A percentile compares a stretch with the other conserved stretches of the same genome.
Conservation (phyloP, 2,113 vertebrate genomes). For the Otis tarda region DNA sequence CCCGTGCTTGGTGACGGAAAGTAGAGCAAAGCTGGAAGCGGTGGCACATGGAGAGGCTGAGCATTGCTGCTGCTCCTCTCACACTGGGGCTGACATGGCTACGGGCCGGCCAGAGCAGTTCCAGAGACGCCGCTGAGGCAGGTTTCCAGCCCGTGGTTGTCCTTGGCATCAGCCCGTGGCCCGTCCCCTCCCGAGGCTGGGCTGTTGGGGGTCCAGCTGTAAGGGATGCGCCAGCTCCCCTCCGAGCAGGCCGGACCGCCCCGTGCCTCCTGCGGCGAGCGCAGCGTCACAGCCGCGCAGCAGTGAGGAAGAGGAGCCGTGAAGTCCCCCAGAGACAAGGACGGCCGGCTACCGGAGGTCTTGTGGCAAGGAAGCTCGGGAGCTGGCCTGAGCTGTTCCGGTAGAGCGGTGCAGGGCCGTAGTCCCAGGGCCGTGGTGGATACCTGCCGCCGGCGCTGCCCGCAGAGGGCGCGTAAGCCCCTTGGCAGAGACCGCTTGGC, state of each 20-base stretch:
- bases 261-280: fast-evolving
- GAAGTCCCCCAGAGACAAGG: not conserved
- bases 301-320: not conserved
- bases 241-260: not conserved
- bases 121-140: not conserved
- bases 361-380: not conserved
- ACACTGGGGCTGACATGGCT: fast-evolving
- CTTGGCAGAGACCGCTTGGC: not conserved
- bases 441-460: not conserved
- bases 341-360: not conserved
- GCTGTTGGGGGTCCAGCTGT: not conserved
- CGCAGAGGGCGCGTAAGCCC: not conserved
- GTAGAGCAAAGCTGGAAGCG: fast-evolving
- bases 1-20: fast-evolving
- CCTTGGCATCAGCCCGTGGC: not conserved
- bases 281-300: fast-evolving
- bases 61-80: not conserved
- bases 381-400: not conserved
- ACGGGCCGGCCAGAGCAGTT: not conserved
- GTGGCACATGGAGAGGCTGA: not conserved
- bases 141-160: not conserved
- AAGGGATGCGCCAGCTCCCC: not conserved
- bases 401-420: not conserved
- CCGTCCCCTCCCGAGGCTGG: not conserved
- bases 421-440: not conserved